Percentiles rank a stretch among this genome's conserved stretches.
Evolutionary conservation across 2,113 vertebrate genomes (phyloP).

Genomic region (Mixornis gularis): DNA sequence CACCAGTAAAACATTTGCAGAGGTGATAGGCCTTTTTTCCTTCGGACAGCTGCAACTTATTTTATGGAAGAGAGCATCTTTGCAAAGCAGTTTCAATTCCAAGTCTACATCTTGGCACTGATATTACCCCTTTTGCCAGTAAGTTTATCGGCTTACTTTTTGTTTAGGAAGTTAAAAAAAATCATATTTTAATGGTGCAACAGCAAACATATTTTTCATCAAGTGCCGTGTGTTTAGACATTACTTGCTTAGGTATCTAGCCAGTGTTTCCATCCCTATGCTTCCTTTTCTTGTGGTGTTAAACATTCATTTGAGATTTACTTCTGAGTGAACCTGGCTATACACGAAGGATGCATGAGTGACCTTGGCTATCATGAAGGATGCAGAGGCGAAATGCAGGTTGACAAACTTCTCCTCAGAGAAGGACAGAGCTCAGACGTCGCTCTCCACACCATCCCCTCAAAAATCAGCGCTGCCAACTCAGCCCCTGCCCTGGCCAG

Average conservation of each 20-base stretch:
- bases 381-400: accelerated
- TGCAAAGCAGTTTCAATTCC: background rate
- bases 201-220: accelerated
- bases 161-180: background rate
- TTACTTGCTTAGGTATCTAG: background rate
- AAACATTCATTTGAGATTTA: background rate
- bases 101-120: background rate
- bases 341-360: background rate
- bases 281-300: background rate
- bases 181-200: background rate
- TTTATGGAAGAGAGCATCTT: accelerated
- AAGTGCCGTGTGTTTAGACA: background rate
- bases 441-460: accelerated
- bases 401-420: background rate
- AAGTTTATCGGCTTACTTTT: background rate
- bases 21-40: background rate
- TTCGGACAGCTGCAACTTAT: background rate
- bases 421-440: accelerated
- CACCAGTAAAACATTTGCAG: background rate
- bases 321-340: accelerated
- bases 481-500: accelerated
- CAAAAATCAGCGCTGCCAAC: accelerated
- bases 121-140: background rate
- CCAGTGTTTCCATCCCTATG: background rate
- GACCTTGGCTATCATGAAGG: accelerated